phyloP scores from a whole-genome alignment of 2,113 vertebrate genomes.

The Datnioides undecimradiatus region DNA sequence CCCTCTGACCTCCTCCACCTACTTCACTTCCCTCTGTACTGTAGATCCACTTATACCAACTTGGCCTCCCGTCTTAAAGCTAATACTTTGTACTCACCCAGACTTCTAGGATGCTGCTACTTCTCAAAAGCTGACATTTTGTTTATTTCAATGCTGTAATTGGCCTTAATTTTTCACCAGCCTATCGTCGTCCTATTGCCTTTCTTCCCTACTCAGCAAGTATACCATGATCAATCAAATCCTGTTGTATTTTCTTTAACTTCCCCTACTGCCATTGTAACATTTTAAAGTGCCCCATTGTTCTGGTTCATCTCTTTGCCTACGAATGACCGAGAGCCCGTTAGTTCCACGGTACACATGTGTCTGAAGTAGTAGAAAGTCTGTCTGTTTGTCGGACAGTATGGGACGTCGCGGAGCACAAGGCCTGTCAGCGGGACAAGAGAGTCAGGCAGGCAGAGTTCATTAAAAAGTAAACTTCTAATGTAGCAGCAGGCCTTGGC shows the following conservation, averaged over 20 bases:
- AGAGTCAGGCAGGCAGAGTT: constrained; percentile 46
- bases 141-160: constrained; percentile 52
- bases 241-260: constrained; percentile 30
- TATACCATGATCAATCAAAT: constrained; percentile 40
- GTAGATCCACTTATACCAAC: constrained; percentile 28
- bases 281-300: constrained; percentile 20
- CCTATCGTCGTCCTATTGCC: constrained; percentile 6
- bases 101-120: constrained; percentile 13
- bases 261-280: constrained; percentile 13
- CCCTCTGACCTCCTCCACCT: constrained; percentile 61
- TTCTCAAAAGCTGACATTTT: constrained; percentile 39
- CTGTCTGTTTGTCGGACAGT: constrained; percentile 34
- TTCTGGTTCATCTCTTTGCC: constrained; percentile 31
- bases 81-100: background rate
- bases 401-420: background rate
- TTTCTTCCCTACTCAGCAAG: constrained; percentile 43
- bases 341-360: constrained; percentile 28
- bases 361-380: constrained; percentile 29
- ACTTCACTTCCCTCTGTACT: constrained; percentile 43
- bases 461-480: constrained; percentile 80
- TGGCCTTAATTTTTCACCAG: constrained; percentile 53
- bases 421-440: constrained; percentile 19
- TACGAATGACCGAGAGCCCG: constrained; percentile 31
- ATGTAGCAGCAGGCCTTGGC: constrained; percentile 52
- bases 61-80: constrained; percentile 23